phyloP scores from a whole-genome alignment of 1,140 invertebrate genomes.

The Procambarus clarkii region DNA sequence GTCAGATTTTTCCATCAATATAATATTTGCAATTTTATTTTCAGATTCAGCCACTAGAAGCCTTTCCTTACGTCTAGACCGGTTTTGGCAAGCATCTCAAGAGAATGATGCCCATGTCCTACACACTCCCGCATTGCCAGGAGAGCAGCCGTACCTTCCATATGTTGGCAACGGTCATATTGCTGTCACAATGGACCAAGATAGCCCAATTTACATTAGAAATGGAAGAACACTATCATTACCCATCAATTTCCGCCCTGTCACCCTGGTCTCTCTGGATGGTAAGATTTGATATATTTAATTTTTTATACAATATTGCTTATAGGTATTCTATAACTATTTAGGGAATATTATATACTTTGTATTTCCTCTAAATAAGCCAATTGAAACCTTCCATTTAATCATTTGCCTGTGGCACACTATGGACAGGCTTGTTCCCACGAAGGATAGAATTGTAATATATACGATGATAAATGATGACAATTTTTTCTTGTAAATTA shows the following conservation, averaged over 20 bases:
- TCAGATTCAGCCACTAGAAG: conserved; percentile 52
- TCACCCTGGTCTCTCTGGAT: conserved; percentile 80
- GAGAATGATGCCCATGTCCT: conserved; percentile 56
- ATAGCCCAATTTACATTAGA: conserved; percentile 83
- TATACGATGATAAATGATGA: too few species aligned
- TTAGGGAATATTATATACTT: too few species aligned
- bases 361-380: too few species aligned
- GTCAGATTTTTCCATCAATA: too few species aligned
- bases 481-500: too few species aligned
- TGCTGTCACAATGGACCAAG: conserved; percentile 79
- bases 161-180: conserved; percentile 77
- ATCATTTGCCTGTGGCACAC: too few species aligned
- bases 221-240: conserved; percentile 84
- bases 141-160: conserved; percentile 75
- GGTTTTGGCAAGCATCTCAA: conserved; percentile 42
- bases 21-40: neutral
- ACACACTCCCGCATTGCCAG: conserved; percentile 31
- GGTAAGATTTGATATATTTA: conserved; percentile 71
- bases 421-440: too few species aligned
- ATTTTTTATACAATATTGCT: too few species aligned
- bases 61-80: conserved; percentile 46
- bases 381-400: too few species aligned
- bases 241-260: conserved; percentile 84
- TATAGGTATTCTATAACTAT: too few species aligned
- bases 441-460: too few species aligned